Evolutionary conservation across 1,140 invertebrate species (phyloP).

Genomic region (Bicyclus anynana): DNA sequence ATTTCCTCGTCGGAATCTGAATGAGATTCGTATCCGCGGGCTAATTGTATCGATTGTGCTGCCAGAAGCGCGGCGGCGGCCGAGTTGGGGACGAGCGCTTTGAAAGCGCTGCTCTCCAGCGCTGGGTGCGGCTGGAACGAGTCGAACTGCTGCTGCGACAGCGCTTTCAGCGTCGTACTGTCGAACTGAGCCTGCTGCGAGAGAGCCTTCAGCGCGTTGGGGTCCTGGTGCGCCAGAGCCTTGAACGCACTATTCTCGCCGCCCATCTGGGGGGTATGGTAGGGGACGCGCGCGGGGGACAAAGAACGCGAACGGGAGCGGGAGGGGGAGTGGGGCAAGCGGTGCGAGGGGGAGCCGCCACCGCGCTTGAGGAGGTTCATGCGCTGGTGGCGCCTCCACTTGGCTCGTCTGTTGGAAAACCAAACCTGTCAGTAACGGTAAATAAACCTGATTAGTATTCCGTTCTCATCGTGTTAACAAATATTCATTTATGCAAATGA

Average conservation of each 20-base stretch:
- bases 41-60: slow-evolving; percentile 67
- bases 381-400: slow-evolving; percentile 96
- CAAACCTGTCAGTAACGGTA: slow-evolving; percentile 89
- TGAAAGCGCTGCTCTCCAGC: slow-evolving; percentile 91
- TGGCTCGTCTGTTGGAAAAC: slow-evolving; percentile 99
- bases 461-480: slow-evolving; percentile 54
- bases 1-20: slow-evolving; percentile 84
- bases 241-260: slow-evolving; percentile 93
- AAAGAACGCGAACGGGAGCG: slow-evolving; percentile 76
- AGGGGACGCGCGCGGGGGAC: slow-evolving; percentile 66
- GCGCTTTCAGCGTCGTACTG: slow-evolving; percentile 71
- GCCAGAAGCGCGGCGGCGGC: slow-evolving; percentile 62
- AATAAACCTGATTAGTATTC: slow-evolving; percentile 73
- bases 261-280: slow-evolving; percentile 82
- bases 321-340: slow-evolving; percentile 74
- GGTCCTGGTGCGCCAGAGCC: slow-evolving; percentile 79
- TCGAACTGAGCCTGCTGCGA: slow-evolving; percentile 67
- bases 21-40: slow-evolving; percentile 71
- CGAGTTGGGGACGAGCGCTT: slow-evolving; percentile 65
- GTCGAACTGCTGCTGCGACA: slow-evolving; percentile 77
- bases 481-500: slow-evolving; percentile 60
- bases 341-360: slow-evolving; percentile 76
- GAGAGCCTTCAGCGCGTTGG: slow-evolving; percentile 64
- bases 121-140: slow-evolving; percentile 87
- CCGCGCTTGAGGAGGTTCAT: slow-evolving; percentile 93